Base-by-base conservation (phyloP, 2,797 vertebrate species). In the Crocidura indochinensis region DNA sequence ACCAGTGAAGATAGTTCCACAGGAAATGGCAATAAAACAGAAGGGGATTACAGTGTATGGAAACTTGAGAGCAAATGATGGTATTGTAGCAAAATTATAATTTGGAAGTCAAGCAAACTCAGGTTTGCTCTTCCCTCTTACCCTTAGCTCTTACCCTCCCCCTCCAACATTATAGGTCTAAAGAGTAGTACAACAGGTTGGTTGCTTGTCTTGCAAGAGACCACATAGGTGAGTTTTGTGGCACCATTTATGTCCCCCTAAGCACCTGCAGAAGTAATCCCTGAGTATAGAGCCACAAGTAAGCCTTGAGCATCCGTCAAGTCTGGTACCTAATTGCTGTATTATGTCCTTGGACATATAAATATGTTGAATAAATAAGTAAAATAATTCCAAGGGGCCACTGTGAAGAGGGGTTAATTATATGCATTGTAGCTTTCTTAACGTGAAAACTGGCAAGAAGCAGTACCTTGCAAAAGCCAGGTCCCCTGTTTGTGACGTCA, bases 1-100 rank as follows among this genome's bases (percentile, higher is more conserved):
- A 29, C 26, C 8, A 19, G 47, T 8, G n/a, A 90, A 2, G 51
- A 0, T 9, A 6, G 26, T 31, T 4, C 0, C 0, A 0, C 9
- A 20, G 6, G 2, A 71, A 69, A 29, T 31, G 31, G 8, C 68
- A 31, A 1, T 15, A 17, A 44, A 10, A 5, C 20, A 27, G 7
- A 27, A 76, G 53, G 9, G 27, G 46, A 67, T 19, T 51, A 76
- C 6, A 9, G 11, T 5, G 6, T 31, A 9, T 15, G 7, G 31
- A 15, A 77, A 19, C 10, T 2, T 6, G 8, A 22, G 47, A n/a
- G 65, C 27, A 79, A 68, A 62, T 6, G 77, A 56, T 47, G 56
- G 46, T 87, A 81, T 1, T 64, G n/a, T 22, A 62, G 51, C 65
- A 47, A 74, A 92, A 90, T 27, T 17, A 44, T 65, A 56, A 44